Evolutionary conservation across 1,140 invertebrate genomes (phyloP).

Genomic region (Episyrphus balteatus): DNA sequence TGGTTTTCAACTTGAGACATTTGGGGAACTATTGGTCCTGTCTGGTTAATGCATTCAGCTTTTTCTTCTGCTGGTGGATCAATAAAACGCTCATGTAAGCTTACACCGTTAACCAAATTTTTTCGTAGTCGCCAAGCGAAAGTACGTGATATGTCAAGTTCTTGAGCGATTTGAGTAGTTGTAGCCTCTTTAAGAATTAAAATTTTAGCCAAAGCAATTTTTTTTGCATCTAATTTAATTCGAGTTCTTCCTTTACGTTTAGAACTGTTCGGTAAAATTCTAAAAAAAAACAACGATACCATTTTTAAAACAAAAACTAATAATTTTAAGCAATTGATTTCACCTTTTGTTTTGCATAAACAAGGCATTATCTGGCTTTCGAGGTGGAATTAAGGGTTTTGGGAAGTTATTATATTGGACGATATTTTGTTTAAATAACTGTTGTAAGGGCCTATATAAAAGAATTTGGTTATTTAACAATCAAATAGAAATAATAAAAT

Average conservation of each 20-base stretch:
- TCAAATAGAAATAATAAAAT: neutral
- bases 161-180: constrained; percentile 32
- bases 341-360: constrained; percentile 31
- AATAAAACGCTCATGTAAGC: constrained; percentile 28
- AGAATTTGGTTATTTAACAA: neutral
- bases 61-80: constrained; percentile 20
- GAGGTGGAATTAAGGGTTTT: constrained; percentile 20
- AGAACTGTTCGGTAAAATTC: constrained; percentile 18
- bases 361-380: constrained; percentile 22
- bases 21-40: constrained; percentile 5
- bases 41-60: constrained; percentile 12
- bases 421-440: constrained; percentile 33
- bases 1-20: constrained; percentile 3
- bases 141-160: constrained; percentile 32
- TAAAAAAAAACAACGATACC: constrained; percentile 2
- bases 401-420: constrained; percentile 34
- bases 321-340: neutral
- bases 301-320: no score
- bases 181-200: constrained; percentile 31
- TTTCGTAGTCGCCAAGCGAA: constrained; percentile 34
- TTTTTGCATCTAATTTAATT: constrained; percentile 33
- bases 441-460: constrained; percentile 25
- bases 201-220: constrained; percentile 32
- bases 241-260: constrained; percentile 34
- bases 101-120: constrained; percentile 31